Percentiles rank a stretch among this genome's conserved stretches.
Evolutionary conservation across 2,888 invertebrate genomes (phyloP).

Genomic region (Laspeyria flexula): DNA sequence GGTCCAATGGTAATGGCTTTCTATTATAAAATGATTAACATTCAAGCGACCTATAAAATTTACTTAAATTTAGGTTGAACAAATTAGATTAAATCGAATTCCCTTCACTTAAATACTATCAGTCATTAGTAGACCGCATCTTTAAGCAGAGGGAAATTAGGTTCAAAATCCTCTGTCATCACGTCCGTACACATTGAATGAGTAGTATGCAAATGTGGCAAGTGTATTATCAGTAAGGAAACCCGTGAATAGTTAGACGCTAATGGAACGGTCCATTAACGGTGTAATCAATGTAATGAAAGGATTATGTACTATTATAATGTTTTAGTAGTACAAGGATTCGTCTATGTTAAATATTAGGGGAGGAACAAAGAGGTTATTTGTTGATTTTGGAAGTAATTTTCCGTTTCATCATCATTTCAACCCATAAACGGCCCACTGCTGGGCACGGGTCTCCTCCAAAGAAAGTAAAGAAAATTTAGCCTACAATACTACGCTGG

Average conservation of each 20-base stretch:
- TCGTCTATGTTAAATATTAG: not conserved
- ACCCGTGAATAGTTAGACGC: constrained; percentile 31
- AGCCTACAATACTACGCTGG: too few species aligned
- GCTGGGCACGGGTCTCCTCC: too few species aligned
- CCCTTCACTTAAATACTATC: not conserved
- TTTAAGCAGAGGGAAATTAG: not conserved
- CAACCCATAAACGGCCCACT: too few species aligned
- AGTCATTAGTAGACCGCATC: not conserved
- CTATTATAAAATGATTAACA: too few species aligned
- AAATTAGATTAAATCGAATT: not conserved
- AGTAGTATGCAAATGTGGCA: constrained; percentile 16
- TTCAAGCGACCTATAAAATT: too few species aligned
- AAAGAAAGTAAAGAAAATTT: too few species aligned
- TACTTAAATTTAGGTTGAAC: too few species aligned
- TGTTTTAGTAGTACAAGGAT: not conserved
- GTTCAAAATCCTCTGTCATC: constrained; percentile 6
- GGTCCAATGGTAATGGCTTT: too few species aligned
- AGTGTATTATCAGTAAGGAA: constrained; percentile 22
- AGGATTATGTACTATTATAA: not conserved
- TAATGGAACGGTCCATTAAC: constrained; percentile 41
- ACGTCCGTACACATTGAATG: constrained; percentile 7
- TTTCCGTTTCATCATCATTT: too few species aligned
- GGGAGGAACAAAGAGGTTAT: too few species aligned
- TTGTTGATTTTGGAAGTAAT: too few species aligned
- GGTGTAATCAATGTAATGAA: constrained; percentile 40